Evolutionary conservation across 2,797 vertebrate genomes (phyloP).

Genomic region (Dromococcyx pavoninus): DNA sequence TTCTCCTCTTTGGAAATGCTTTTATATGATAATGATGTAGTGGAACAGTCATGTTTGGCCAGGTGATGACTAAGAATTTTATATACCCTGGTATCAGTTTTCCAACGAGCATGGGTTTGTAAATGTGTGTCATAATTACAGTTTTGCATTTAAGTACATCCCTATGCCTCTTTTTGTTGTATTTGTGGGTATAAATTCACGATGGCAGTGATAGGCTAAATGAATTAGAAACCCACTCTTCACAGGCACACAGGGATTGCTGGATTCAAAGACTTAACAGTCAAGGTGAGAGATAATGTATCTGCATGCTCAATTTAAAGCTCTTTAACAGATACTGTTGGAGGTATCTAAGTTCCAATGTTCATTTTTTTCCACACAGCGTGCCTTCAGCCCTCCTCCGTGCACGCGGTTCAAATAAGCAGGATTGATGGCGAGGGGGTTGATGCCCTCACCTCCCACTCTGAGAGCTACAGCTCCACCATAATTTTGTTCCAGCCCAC

Average conservation of each 20-base stretch:
- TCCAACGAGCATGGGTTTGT: not conserved
- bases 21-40: not conserved
- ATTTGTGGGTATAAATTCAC: fast-evolving
- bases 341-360: not conserved
- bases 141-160: not conserved
- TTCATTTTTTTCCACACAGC: not conserved
- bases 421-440: not conserved
- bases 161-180: not conserved
- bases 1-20: slow-evolving; percentile 33
- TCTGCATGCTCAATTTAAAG: not conserved
- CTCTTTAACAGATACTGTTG: not conserved
- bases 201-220: not conserved
- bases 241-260: not conserved
- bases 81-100: not conserved
- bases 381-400: not conserved
- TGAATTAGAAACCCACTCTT: not conserved
- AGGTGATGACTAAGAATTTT: not conserved
- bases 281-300: not conserved
- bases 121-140: not conserved
- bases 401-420: not conserved
- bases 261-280: not conserved
- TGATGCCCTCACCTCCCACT: not conserved
- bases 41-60: not conserved
- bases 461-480: not conserved
- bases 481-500: not conserved